Evolutionary conservation across 2,888 invertebrate species (phyloP).

Genomic region (Caenorhabditis afra): DNA sequence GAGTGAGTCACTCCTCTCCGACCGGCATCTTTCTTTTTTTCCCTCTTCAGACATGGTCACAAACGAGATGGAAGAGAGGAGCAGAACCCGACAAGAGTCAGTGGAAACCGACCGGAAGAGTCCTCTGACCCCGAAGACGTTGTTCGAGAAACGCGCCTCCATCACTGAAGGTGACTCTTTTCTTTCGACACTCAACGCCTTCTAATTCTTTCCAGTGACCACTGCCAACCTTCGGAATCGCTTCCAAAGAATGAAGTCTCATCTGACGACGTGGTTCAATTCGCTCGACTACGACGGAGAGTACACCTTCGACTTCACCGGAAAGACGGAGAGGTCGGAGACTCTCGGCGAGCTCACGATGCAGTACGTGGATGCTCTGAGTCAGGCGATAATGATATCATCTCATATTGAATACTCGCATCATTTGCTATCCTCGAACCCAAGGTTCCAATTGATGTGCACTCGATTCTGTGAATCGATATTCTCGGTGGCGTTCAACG

Average conservation of each 20-base stretch:
- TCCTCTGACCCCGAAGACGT: neutral
- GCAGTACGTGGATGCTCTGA: slow-evolving; percentile 62
- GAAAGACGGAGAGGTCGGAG: slow-evolving; percentile 37
- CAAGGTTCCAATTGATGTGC: slow-evolving; percentile 55
- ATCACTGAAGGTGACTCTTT: slow-evolving; percentile 41
- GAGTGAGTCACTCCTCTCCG: slow-evolving; percentile 56
- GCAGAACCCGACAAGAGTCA: neutral
- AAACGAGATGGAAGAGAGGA: slow-evolving; percentile 51
- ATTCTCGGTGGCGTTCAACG: slow-evolving; percentile 55
- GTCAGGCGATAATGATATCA: slow-evolving; percentile 62
- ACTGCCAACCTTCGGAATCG: slow-evolving; percentile 43
- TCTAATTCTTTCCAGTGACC: slow-evolving; percentile 13
- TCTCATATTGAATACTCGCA: slow-evolving; percentile 62
- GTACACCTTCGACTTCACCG: slow-evolving; percentile 51
- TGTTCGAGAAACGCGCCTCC: slow-evolving; percentile 30
- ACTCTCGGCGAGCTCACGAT: slow-evolving; percentile 47
- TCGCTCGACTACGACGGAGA: slow-evolving; percentile 68
- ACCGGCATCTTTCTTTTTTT: neutral
- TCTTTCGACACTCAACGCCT: no score
- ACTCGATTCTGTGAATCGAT: slow-evolving; percentile 59
- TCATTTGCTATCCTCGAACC: slow-evolving; percentile 49
- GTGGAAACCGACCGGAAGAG: slow-evolving; percentile 3
- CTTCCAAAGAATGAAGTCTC: slow-evolving; percentile 56
- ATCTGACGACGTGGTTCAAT: slow-evolving; percentile 63
- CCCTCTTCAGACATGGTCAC: slow-evolving; percentile 40